Evolutionary conservation across 2,113 vertebrate species (phyloP).

Genomic region (Neolamprologus modestus): DNA sequence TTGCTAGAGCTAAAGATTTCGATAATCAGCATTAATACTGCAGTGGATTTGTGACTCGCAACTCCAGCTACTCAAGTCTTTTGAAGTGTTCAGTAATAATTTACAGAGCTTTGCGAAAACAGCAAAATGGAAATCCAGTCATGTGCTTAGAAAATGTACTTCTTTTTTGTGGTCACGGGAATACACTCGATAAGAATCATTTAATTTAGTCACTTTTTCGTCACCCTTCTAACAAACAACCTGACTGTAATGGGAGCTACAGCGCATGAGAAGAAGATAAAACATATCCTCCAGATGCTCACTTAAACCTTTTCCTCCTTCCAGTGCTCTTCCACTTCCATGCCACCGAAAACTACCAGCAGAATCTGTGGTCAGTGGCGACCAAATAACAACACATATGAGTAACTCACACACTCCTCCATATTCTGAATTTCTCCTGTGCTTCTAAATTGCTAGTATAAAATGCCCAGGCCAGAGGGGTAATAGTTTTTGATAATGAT

Average conservation of each 20-base stretch:
- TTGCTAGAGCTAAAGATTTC: background rate
- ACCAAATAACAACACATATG: background rate
- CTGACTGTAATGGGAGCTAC: constrained; percentile 3
- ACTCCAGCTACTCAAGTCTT: background rate
- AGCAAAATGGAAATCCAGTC: background rate
- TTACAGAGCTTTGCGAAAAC: background rate
- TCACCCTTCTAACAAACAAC: constrained; percentile 21
- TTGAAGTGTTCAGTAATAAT: constrained; percentile 2
- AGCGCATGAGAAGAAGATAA: background rate
- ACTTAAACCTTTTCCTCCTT: background rate
- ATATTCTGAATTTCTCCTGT: background rate
- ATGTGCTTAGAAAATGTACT: background rate
- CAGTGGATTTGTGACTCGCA: background rate
- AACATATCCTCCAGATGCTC: background rate
- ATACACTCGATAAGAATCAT: background rate
- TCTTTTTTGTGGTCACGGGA: background rate
- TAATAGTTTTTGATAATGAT: constrained; percentile 64
- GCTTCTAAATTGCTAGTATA: constrained; percentile 27
- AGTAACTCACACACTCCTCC: background rate
- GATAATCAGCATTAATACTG: background rate
- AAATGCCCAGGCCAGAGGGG: constrained; percentile 44
- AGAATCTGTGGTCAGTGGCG: background rate
- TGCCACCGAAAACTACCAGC: background rate
- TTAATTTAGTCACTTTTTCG: background rate
- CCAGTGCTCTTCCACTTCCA: background rate